phyloP scores from a whole-genome alignment of 2,113 vertebrate species.

The Neoarius graeffei region DNA sequence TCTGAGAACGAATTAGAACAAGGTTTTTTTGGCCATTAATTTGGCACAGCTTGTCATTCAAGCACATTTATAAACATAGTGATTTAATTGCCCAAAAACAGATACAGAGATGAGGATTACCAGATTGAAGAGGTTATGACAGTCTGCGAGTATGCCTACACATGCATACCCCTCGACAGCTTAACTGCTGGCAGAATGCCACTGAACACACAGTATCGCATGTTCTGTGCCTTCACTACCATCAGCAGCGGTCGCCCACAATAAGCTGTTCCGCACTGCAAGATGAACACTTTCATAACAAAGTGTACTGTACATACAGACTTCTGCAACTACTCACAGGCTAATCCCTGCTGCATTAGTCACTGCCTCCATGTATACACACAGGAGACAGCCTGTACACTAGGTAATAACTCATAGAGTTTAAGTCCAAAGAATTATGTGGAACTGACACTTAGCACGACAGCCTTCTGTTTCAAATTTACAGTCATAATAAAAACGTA shows the following conservation, averaged over 20 bases:
- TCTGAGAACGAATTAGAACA: slow-evolving; percentile 25
- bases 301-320: slow-evolving; percentile 14
- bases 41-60: not conserved
- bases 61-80: slow-evolving; percentile 4
- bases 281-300: slow-evolving; percentile 25
- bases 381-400: not conserved
- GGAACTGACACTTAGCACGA: not conserved
- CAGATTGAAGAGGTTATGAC: not conserved
- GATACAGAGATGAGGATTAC: not conserved
- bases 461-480: not conserved
- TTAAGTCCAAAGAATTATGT: not conserved
- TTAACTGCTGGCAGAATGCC: not conserved
- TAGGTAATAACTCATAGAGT: not conserved
- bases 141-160: not conserved
- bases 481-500: not conserved
- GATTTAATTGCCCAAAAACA: not conserved
- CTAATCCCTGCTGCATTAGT: not conserved
- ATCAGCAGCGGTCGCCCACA: not conserved
- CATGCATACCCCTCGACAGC: not conserved
- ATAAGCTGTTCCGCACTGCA: not conserved
- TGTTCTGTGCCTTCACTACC: not conserved
- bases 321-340: slow-evolving; percentile 16
- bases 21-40: slow-evolving; percentile 17
- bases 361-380: slow-evolving; percentile 11
- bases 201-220: not conserved